phyloP scores from a whole-genome alignment of 2,888 invertebrate species.

The Synanthedon andrenaeformis region DNA sequence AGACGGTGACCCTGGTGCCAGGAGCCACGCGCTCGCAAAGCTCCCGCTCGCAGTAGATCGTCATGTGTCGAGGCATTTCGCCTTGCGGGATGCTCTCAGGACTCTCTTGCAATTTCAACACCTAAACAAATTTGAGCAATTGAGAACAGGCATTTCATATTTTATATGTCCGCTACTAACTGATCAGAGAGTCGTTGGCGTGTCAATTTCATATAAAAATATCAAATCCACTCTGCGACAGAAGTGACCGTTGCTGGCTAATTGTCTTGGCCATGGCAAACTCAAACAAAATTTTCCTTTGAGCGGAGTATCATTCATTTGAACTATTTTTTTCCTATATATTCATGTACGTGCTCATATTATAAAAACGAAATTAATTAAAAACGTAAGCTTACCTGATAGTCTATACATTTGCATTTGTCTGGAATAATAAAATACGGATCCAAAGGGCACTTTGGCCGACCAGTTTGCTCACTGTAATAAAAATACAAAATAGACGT shows the following conservation, averaged over 20 bases:
- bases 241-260: no score
- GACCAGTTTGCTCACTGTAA: conserved; percentile 89
- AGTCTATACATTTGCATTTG: conserved; percentile 97
- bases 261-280: no score
- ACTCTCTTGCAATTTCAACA: conserved; percentile 95
- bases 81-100: conserved; percentile 93
- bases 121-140: conserved; percentile 29
- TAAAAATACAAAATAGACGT: conserved; percentile 4
- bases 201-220: no score
- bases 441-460: conserved; percentile 94
- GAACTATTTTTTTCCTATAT: no score
- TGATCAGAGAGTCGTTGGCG: no score
- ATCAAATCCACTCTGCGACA: no score
- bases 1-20: conserved; percentile 92
- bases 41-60: conserved; percentile 91
- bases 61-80: conserved; percentile 96
- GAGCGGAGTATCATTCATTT: no score
- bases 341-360: no score
- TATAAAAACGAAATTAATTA: no score
- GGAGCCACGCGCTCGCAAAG: conserved; percentile 96
- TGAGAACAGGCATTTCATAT: neutral
- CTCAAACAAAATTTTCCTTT: no score
- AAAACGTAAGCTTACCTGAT: conserved; percentile 72
- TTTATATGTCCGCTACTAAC: neutral
- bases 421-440: conserved; percentile 99